These are phyloP conservation scores for Ovis canadensis DNA, from an alignment of 2,113 vertebrate species.

Conservation along the genomic window DNA sequence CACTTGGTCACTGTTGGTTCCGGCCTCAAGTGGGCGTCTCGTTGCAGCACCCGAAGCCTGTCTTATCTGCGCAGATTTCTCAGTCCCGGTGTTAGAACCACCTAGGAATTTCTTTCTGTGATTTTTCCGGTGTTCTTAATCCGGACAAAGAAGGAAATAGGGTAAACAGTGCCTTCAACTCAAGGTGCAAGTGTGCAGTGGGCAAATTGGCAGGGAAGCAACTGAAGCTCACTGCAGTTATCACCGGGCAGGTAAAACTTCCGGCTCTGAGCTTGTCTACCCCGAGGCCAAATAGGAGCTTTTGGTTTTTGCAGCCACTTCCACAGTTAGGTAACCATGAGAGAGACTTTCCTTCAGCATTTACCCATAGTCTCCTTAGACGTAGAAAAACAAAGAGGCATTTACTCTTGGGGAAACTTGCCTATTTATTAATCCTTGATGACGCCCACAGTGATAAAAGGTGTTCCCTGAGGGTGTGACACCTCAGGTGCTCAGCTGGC, in stretches of 20 bases:
- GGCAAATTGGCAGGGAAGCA: background rate
- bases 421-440: background rate
- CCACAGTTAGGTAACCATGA: background rate
- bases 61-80: background rate
- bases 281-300: background rate
- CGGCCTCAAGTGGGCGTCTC: constrained; percentile 42
- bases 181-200: background rate
- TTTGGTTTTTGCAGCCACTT: background rate
- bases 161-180: background rate
- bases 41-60: background rate
- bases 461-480: background rate
- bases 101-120: background rate
- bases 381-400: background rate
- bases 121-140: background rate
- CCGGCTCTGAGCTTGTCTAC: background rate
- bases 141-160: background rate
- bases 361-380: background rate
- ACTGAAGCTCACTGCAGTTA: background rate
- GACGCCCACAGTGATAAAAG: background rate
- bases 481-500: background rate
- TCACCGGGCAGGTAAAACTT: background rate
- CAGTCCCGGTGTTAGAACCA: background rate
- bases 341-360: background rate
- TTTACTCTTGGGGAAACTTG: background rate
- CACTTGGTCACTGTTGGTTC: background rate